Evolutionary conservation across 2,888 invertebrate species (phyloP).

Genomic region (Zaprionus bogoriensis): DNA sequence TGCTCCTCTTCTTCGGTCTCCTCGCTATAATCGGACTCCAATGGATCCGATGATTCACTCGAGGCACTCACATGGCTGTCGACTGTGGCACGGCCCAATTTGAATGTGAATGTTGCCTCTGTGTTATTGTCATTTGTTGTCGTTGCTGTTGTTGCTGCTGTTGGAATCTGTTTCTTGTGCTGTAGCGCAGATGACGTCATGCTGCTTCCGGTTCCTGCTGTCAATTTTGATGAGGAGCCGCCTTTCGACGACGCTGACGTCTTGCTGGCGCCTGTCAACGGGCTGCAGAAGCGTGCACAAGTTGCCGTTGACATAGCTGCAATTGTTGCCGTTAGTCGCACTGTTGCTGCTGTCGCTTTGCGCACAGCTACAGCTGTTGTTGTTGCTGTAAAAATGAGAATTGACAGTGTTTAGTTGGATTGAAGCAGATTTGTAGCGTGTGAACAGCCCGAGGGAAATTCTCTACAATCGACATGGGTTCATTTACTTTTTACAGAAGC

Average conservation of each 20-base stretch:
- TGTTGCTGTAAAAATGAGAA: constrained; percentile 25
- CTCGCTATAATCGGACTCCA: constrained; percentile 82
- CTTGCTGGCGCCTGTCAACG: constrained; percentile 49
- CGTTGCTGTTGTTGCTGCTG: constrained; percentile 35
- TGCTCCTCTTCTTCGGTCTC: constrained; percentile 70
- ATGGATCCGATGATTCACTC: constrained; percentile 82
- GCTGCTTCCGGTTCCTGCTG: constrained; percentile 46
- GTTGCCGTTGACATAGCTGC: constrained; percentile 80
- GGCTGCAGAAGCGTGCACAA: constrained; percentile 78
- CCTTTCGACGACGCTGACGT: constrained; percentile 32
- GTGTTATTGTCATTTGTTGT: constrained; percentile 53
- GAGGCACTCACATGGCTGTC: constrained; percentile 51
- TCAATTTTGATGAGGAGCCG: constrained; percentile 50
- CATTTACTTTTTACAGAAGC: too few relatives aligned
- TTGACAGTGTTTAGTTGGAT: constrained; percentile 17
- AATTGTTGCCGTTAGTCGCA: not conserved
- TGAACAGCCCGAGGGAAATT: not conserved
- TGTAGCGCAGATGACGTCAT: constrained; percentile 31
- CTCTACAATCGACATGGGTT: not conserved
- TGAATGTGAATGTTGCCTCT: constrained; percentile 77
- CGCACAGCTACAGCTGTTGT: not conserved
- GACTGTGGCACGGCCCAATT: constrained; percentile 54
- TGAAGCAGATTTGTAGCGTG: not conserved
- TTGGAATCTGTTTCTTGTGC: constrained; percentile 37
- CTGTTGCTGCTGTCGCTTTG: not conserved